A percentile compares a stretch with the other conserved stretches of the same genome.
phyloP scores from a whole-genome alignment of 2,888 invertebrate genomes.

The Scaptomyza polygonia region DNA sequence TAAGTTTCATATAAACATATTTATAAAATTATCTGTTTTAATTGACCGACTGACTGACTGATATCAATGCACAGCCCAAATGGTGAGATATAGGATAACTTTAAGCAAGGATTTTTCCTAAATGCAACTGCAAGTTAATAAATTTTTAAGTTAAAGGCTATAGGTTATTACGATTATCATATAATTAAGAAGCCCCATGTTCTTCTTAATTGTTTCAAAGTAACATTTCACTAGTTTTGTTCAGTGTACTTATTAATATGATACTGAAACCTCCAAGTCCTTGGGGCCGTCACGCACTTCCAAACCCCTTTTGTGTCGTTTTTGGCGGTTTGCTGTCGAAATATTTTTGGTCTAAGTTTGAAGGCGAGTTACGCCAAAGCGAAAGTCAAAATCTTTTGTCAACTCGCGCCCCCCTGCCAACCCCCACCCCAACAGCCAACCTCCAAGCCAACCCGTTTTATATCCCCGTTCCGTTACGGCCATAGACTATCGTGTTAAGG shows the following conservation, averaged over 20 bases:
- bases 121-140: no score
- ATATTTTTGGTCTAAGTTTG: slow-evolving; percentile 81
- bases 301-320: neutral
- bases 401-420: slow-evolving; percentile 46
- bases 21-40: no score
- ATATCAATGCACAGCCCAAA: no score
- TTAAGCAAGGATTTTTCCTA: no score
- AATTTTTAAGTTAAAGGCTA: no score
- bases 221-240: neutral
- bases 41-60: no score
- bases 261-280: slow-evolving; percentile 25
- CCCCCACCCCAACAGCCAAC: neutral
- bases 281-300: slow-evolving; percentile 39
- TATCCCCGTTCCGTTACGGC: neutral
- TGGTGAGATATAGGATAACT: no score
- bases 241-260: slow-evolving; percentile 48
- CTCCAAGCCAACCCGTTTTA: neutral
- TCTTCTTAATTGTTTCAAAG: no score
- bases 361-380: slow-evolving; percentile 62
- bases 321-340: slow-evolving; percentile 50
- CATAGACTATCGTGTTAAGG: slow-evolving; percentile 37
- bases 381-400: slow-evolving; percentile 80
- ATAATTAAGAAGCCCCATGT: no score
- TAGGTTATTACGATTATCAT: no score
- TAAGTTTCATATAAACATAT: no score